Percentiles rank a stretch among this genome's conserved stretches.
Conservation (phyloP, 2,888 invertebrate genomes). For the Galerucella nymphaeae region DNA sequence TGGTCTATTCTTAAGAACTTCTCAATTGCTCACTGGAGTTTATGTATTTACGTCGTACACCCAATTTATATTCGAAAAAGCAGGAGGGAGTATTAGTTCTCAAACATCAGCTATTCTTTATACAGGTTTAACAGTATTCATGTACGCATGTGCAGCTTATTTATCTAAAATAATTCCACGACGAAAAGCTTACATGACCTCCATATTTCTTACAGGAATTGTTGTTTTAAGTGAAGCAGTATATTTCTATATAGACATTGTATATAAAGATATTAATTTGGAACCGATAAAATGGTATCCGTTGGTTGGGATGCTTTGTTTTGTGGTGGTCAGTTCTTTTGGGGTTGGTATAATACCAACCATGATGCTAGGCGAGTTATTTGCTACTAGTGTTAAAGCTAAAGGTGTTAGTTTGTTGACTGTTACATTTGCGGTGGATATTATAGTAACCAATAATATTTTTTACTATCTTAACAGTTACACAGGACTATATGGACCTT, state of each 20-base stretch:
- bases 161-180: constrained; percentile 50
- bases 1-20: constrained; percentile 52
- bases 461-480: constrained; percentile 56
- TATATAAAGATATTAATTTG: constrained; percentile 47
- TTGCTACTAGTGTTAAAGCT: constrained; percentile 56
- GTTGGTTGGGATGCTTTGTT: constrained; percentile 54
- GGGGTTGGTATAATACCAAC: constrained; percentile 56
- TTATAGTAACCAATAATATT: constrained; percentile 51
- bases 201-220: constrained; percentile 47
- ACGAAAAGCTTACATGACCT: constrained; percentile 50
- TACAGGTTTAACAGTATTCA: constrained; percentile 36
- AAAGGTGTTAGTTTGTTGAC: constrained; percentile 54
- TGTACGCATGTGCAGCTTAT: constrained; percentile 47
- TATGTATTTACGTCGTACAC: constrained; percentile 53
- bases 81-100: constrained; percentile 51
- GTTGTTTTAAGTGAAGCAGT: constrained; percentile 37
- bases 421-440: constrained; percentile 49
- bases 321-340: constrained; percentile 50
- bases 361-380: constrained; percentile 55
- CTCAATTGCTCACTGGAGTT: constrained; percentile 55
- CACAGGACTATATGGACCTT: constrained; percentile 56
- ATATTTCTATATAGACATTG: constrained; percentile 52
- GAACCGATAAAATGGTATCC: constrained; percentile 54
- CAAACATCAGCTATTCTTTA: constrained; percentile 47
- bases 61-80: constrained; percentile 56